phyloP scores from a whole-genome alignment of 2,113 vertebrate genomes.

The Etia nguti region DNA sequence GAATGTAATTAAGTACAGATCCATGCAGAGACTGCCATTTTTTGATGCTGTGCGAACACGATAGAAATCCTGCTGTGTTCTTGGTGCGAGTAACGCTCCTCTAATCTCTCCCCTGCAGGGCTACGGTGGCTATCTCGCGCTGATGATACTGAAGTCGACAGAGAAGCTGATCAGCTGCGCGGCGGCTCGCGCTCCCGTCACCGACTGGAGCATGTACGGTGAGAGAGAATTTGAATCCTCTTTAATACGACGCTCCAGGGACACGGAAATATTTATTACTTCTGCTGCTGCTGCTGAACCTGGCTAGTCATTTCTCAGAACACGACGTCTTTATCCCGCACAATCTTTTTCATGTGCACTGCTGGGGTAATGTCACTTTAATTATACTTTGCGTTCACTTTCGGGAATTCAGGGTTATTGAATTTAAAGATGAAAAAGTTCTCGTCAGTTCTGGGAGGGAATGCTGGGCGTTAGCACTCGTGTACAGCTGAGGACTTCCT shows the following conservation, averaged over 20 bases:
- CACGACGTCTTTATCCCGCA: not conserved
- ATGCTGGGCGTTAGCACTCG: not conserved
- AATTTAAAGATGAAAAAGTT: constrained; percentile 4
- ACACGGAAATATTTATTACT: not conserved
- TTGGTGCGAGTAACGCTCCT: not conserved
- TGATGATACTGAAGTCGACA: constrained; percentile 52
- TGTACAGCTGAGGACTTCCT: not conserved
- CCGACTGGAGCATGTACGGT: constrained; percentile 69
- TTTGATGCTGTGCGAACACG: not conserved
- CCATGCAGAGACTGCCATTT: not conserved
- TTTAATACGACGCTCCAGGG: not conserved
- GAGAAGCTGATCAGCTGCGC: constrained; percentile 54
- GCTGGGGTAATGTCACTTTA: constrained; percentile 9
- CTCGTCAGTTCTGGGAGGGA: not conserved
- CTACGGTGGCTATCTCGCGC: constrained; percentile 59
- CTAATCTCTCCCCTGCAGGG: constrained; percentile 13
- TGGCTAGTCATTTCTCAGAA: not conserved
- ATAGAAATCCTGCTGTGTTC: not conserved
- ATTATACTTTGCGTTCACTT: not conserved
- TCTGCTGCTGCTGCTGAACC: not conserved
- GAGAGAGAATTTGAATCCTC: not conserved
- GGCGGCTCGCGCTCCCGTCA: constrained; percentile 50
- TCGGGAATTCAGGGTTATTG: constrained; percentile 14
- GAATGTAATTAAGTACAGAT: not conserved
- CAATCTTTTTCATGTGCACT: not conserved